phyloP scores from a whole-genome alignment of 2,888 invertebrate species.

The Agrochola lychnidis region DNA sequence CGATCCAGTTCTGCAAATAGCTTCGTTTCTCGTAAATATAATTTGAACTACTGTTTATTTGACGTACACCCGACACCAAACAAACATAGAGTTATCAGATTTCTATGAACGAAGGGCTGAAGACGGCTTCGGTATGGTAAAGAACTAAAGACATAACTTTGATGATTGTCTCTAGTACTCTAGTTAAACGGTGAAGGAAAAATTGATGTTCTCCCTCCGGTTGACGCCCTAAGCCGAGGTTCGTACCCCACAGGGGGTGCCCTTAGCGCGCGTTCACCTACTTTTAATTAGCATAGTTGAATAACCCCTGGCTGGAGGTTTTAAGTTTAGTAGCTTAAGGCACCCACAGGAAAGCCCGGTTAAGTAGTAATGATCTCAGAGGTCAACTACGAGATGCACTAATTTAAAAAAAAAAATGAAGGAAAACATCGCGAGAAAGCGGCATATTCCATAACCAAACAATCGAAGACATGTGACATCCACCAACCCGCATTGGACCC shows the following conservation, averaged over 20 bases:
- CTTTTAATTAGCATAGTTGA: no score
- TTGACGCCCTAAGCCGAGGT: no score
- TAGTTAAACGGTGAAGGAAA: background rate
- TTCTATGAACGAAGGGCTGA: conserved; percentile 32
- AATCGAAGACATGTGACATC: background rate
- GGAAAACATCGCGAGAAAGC: background rate
- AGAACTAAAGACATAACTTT: conserved; percentile 10
- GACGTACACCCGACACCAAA: conserved; percentile 44
- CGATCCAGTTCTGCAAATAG: conserved; percentile 54
- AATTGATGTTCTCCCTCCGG: no score
- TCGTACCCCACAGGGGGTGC: no score
- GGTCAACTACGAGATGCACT: no score
- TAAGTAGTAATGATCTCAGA: no score
- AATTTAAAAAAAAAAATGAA: no score
- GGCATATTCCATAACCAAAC: background rate
- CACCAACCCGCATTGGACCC: background rate
- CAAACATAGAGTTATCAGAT: conserved; percentile 52
- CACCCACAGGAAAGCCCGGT: no score
- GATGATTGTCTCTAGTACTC: background rate
- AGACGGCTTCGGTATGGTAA: conserved; percentile 21
- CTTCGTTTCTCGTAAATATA: conserved; percentile 50
- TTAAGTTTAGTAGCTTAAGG: no score
- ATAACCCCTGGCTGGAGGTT: no score
- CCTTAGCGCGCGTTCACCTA: no score
- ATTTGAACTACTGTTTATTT: conserved; percentile 48